phyloP scores from a whole-genome alignment of 2,888 invertebrate species.

The Apodemia hepburni region DNA sequence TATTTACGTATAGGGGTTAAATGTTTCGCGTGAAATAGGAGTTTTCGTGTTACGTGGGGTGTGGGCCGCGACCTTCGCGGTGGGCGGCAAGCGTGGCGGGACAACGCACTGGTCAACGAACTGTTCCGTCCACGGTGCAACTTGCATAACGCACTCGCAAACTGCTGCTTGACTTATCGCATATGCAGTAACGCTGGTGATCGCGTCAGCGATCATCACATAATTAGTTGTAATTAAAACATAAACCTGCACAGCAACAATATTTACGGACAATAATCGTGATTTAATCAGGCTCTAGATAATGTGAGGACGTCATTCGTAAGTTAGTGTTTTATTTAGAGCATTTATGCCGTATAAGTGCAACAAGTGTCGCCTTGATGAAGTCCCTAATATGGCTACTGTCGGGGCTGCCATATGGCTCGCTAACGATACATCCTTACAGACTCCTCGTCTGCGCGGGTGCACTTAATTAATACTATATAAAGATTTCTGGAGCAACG shows the following conservation, averaged over 20 bases:
- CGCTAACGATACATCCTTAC: slow-evolving; percentile 62
- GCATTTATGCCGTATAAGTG: slow-evolving; percentile 76
- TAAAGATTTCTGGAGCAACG: slow-evolving; percentile 43
- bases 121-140: slow-evolving; percentile 59
- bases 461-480: slow-evolving; percentile 38
- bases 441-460: slow-evolving; percentile 46
- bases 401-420: slow-evolving; percentile 72
- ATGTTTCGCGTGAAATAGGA: slow-evolving; percentile 17
- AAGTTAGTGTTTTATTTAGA: slow-evolving; percentile 59
- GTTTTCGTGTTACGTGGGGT: slow-evolving; percentile 40
- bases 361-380: slow-evolving; percentile 77
- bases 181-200: slow-evolving; percentile 49
- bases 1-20: not conserved
- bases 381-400: slow-evolving; percentile 70
- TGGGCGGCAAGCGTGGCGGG: slow-evolving; percentile 67
- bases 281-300: slow-evolving; percentile 43
- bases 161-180: slow-evolving; percentile 48
- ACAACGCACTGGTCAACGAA: slow-evolving; percentile 78
- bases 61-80: slow-evolving; percentile 74
- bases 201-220: slow-evolving; percentile 34
- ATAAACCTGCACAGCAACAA: slow-evolving; percentile 24
- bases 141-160: slow-evolving; percentile 68
- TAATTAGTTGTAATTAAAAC: slow-evolving; percentile 26
- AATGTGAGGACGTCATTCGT: slow-evolving; percentile 54
- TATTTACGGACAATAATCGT: slow-evolving; percentile 10